Conservation (phyloP, 2,888 invertebrate species). For the Ecliptopera silaceata region DNA sequence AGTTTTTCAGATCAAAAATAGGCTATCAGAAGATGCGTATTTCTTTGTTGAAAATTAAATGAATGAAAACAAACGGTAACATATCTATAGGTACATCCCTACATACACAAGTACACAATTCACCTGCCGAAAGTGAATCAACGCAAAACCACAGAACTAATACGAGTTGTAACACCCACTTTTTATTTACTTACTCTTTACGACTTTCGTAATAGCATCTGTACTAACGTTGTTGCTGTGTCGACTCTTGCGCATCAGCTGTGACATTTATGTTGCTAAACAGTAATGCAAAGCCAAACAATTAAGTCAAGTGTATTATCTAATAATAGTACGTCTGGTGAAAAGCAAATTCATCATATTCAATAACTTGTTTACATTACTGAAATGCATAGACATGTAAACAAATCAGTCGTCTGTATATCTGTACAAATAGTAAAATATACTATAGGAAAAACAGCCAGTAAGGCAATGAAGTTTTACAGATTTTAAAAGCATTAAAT, state of each 20-base stretch:
- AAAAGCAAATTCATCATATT: conserved; percentile 29
- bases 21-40: conserved; percentile 32
- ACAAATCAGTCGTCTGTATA: conserved; percentile 17
- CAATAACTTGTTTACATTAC: conserved; percentile 28
- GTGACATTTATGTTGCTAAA: conserved; percentile 8
- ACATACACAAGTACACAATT: conserved; percentile 13
- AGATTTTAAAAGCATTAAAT: too few species aligned
- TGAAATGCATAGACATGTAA: conserved; percentile 30
- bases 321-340: conserved; percentile 14
- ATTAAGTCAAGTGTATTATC: neutral
- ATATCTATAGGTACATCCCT: conserved; percentile 16
- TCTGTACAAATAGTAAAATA: neutral
- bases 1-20: neutral
- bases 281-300: conserved; percentile 7
- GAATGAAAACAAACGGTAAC: conserved; percentile 44
- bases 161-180: too few species aligned
- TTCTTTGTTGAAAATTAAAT: conserved; percentile 41
- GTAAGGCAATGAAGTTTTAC: too few species aligned
- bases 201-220: conserved; percentile 25
- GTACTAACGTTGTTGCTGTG: conserved; percentile 19
- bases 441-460: neutral
- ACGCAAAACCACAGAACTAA: too few species aligned
- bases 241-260: conserved; percentile 19
- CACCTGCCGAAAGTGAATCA: conserved; percentile 30
- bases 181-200: conserved; percentile 39